Percentiles rank a stretch among this genome's conserved stretches.
phyloP scores from a whole-genome alignment of 2,797 vertebrate species.

The Echiichthys vipera region DNA sequence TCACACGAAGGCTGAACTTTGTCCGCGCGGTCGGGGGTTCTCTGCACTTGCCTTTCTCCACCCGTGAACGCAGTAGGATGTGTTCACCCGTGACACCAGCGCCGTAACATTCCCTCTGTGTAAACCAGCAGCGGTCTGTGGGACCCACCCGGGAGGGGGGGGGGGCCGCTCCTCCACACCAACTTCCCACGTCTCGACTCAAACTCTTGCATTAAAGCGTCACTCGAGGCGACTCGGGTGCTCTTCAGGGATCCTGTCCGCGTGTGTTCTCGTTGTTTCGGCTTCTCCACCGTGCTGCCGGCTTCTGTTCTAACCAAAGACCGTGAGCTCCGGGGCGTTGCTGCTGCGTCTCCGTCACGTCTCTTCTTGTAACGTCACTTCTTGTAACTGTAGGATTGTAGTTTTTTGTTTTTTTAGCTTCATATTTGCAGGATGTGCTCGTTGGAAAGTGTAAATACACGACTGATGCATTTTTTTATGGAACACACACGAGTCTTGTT shows the following conservation, averaged over 20 bases:
- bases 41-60: constrained; percentile 32
- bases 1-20: constrained; percentile 19
- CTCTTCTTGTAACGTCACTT: constrained; percentile 25
- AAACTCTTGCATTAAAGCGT: constrained; percentile 31
- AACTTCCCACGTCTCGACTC: constrained; percentile 2
- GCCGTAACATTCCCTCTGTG: constrained; percentile 61
- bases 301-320: constrained; percentile 74
- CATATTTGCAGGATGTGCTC: constrained; percentile 32
- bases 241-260: constrained; percentile 75
- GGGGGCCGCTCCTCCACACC: no score
- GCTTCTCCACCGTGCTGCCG: constrained; percentile 51
- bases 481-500: constrained; percentile 38
- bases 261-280: constrained; percentile 30
- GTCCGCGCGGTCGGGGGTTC: no score
- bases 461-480: constrained; percentile 55
- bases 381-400: neutral
- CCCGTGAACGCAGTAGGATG: constrained; percentile 28
- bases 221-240: constrained; percentile 52
- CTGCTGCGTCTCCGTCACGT: constrained; percentile 22
- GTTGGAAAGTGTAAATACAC: constrained; percentile 25
- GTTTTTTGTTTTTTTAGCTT: constrained; percentile 40
- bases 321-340: constrained; percentile 44
- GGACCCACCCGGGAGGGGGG: no score
- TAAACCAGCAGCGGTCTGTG: constrained; percentile 52
- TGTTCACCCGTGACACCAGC: constrained; percentile 62